Conservation (phyloP, 2,888 invertebrate genomes). For the Tinea pellionella region DNA sequence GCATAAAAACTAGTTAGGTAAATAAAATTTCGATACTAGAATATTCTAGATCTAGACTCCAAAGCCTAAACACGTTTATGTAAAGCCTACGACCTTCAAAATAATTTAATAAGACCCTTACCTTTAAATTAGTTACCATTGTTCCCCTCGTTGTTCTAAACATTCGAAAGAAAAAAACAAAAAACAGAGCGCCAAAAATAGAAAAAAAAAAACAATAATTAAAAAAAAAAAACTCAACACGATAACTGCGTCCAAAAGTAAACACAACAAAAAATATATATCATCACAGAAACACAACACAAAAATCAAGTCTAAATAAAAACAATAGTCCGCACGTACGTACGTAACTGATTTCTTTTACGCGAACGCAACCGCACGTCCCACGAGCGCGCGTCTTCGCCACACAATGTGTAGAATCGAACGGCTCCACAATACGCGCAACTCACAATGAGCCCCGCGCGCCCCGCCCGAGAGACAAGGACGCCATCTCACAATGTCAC, state of each 20-base stretch:
- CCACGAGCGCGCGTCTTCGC: slow-evolving; percentile 40
- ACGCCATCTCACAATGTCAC: slow-evolving; percentile 66
- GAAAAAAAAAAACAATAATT: slow-evolving; percentile 31
- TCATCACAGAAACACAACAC: slow-evolving; percentile 39
- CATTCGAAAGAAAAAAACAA: slow-evolving; percentile 44
- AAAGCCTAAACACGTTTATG: too few species aligned
- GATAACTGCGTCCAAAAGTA: slow-evolving; percentile 26
- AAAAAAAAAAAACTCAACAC: slow-evolving; percentile 32
- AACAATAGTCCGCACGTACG: slow-evolving; percentile 29
- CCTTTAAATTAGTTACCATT: slow-evolving; percentile 60
- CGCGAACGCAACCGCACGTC: slow-evolving; percentile 34
- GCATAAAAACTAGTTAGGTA: too few species aligned
- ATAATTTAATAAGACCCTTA: slow-evolving; percentile 23
- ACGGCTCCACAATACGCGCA: slow-evolving; percentile 66
- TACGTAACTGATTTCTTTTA: background rate
- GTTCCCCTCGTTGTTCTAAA: slow-evolving; percentile 53
- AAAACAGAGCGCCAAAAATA: slow-evolving; percentile 29
- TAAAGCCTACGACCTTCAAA: too few species aligned
- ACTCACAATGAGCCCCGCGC: slow-evolving; percentile 64
- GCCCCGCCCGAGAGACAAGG: slow-evolving; percentile 59
- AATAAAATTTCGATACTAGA: too few species aligned
- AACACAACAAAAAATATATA: slow-evolving; percentile 59
- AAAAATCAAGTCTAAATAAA: slow-evolving; percentile 29
- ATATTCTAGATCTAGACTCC: too few species aligned
- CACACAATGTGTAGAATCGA: slow-evolving; percentile 68